A percentile compares a stretch with the other conserved stretches of the same genome.
Evolutionary conservation across 1,140 invertebrate genomes (phyloP).

Genomic region (Mya arenaria): DNA sequence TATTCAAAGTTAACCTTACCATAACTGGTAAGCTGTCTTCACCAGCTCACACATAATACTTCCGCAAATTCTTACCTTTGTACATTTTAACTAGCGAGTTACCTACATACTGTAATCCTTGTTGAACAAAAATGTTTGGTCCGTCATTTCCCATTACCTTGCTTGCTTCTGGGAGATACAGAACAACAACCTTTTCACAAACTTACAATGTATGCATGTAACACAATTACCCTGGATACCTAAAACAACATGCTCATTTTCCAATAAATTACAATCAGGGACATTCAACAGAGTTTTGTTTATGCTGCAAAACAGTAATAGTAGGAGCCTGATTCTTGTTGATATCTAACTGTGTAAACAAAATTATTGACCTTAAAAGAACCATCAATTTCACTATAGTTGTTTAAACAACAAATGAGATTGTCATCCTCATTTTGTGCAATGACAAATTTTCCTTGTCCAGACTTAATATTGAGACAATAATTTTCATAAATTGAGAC

Average conservation of each 20-base stretch:
- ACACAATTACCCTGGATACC: neutral
- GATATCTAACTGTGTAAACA: neutral
- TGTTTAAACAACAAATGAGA: neutral
- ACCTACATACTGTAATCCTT: neutral
- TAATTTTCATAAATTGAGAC: no score
- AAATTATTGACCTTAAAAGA: neutral
- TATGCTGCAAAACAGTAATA: conserved; percentile 18
- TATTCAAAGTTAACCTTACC: conserved; percentile 32
- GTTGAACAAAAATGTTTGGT: neutral
- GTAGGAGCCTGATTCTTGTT: neutral
- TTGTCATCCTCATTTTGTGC: neutral
- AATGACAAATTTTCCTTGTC: neutral
- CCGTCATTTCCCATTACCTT: neutral
- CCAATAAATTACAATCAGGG: neutral
- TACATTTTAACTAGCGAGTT: neutral
- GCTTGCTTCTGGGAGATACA: neutral
- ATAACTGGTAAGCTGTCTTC: conserved; percentile 10
- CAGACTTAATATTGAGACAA: no score
- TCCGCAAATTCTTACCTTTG: neutral
- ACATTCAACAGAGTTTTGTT: conserved; percentile 1
- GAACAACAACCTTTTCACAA: conserved; percentile 1
- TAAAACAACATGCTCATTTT: neutral
- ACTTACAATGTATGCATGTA: conserved; percentile 48
- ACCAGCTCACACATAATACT: conserved; percentile 20
- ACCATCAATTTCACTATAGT: conserved; percentile 30